Evolutionary conservation across 2,888 invertebrate species (phyloP).

Genomic region (Philaethria dido): DNA sequence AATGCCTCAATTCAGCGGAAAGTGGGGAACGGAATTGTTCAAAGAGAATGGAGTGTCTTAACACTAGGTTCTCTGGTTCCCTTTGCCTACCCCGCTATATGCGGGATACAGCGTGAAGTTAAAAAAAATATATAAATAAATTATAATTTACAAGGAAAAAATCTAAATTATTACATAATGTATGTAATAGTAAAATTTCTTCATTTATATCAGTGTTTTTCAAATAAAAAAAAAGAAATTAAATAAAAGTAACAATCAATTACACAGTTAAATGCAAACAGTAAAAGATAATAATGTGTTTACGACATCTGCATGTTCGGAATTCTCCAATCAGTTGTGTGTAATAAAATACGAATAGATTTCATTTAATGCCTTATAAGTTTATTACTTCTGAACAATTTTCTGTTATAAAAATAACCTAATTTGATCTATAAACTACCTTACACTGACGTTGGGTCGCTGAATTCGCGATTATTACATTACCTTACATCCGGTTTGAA

Average conservation of each 20-base stretch:
- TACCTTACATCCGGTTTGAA: constrained; percentile 1
- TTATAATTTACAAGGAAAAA: no score
- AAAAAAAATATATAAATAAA: no score
- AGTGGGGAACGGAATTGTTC: no score
- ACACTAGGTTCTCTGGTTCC: no score
- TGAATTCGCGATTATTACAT: constrained; percentile 7
- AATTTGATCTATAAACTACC: constrained; percentile 22
- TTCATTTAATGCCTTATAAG: constrained; percentile 29
- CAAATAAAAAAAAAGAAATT: not conserved
- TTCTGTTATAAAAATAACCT: constrained; percentile 28
- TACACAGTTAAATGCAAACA: constrained; percentile 2
- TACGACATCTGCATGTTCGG: constrained; percentile 24
- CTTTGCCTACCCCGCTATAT: no score
- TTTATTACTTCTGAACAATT: constrained; percentile 23
- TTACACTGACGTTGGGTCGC: not conserved
- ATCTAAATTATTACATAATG: no score
- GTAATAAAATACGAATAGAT: constrained; percentile 30
- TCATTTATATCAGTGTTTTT: no score
- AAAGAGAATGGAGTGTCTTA: no score
- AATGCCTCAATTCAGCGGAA: no score
- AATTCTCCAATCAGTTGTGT: constrained; percentile 24
- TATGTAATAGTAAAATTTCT: no score
- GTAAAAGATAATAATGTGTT: constrained; percentile 28
- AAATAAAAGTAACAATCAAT: constrained; percentile 5
- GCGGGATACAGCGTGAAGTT: no score